Percentiles rank a stretch among this genome's conserved stretches.
phyloP scores from a whole-genome alignment of 92 coral and sea anemone genomes.

The Zoanthus sansibaricus region DNA sequence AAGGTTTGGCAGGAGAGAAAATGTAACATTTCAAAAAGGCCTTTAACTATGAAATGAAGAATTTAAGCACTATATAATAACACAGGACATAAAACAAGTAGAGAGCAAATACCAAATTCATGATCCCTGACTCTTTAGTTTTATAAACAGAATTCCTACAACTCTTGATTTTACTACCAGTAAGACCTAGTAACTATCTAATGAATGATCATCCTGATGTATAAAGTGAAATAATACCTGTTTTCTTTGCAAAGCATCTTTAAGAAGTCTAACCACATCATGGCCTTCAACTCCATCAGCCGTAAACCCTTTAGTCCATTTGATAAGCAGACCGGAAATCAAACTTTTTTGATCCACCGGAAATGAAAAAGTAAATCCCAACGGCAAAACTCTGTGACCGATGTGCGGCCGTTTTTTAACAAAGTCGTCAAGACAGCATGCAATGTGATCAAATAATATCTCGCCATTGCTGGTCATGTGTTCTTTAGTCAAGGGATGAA shows the following conservation, averaged over 20 bases:
- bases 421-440: conserved; percentile 87
- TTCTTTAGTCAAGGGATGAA: conserved; percentile 82
- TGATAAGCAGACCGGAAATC: conserved; percentile 85
- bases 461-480: conserved; percentile 90
- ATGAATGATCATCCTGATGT: no score
- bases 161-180: no score
- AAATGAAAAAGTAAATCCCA: conserved; percentile 97
- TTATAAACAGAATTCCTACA: no score
- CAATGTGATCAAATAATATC: conserved; percentile 93
- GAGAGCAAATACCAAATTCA: no score
- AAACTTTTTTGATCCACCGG: conserved; percentile 91
- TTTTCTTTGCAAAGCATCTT: conserved; percentile 82
- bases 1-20: no score
- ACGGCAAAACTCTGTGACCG: conserved; percentile 73
- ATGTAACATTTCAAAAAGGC: no score
- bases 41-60: no score
- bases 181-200: no score
- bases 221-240: conserved; percentile 50
- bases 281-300: conserved; percentile 91
- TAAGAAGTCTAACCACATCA: conserved; percentile 86
- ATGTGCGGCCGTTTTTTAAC: conserved; percentile 80
- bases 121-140: no score
- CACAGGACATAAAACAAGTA: no score
- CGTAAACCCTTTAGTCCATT: conserved; percentile 97
- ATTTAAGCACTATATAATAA: no score